Base-by-base conservation (phyloP, 2,797 vertebrate species). In the Nothura maculosa region DNA sequence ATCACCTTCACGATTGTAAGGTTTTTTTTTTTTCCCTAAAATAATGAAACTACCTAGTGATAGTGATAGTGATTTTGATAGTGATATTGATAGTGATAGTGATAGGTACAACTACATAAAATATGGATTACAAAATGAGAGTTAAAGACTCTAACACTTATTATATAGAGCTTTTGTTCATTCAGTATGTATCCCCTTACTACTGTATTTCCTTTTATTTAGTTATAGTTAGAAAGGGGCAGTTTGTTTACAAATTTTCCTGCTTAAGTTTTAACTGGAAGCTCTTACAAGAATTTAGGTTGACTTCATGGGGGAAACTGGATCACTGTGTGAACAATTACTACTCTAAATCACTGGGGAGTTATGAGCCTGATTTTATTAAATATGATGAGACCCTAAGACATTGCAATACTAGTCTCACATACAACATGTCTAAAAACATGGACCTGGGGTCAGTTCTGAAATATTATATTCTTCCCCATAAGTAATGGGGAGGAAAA, bases 321-420 rank as follows among this genome's bases (percentile, higher is more conserved):
- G 67, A 73, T 34, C 2, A 1, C 32, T 48, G 42, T 90, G 30
- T 54, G 61, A 94, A 58, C 67, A 87, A 87, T 89, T 92, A 22
- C 27, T 15, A 38, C 36, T 82, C 25, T 94, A 85, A 92, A 93
- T 87, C 66, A 67, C 42, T n/a, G 27, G 22, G 13, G 81, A 92
- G 13, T 77, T 72, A 77, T 50, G 34, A 90, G n/a, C 9, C 66
- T 73, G 27, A 80, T 69, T 89, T 90, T 92, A 68, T 89, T 87
- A 90, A 94, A 92, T 88, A 52, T 42, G 90, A 48, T 85, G 68
- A 87, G 30, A 88, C 60, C 36, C 21, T 68, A 81, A 90, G 36
- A 89, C 5, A 25, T 27, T 69, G 45, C n/a, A 90, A 43, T 87
- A 64, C 68, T 80, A 82, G 47, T 45, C 17, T 89, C 25, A 48